Evolutionary conservation across 2,888 invertebrate genomes (phyloP).

Genomic region (Drosophila meridiana): DNA sequence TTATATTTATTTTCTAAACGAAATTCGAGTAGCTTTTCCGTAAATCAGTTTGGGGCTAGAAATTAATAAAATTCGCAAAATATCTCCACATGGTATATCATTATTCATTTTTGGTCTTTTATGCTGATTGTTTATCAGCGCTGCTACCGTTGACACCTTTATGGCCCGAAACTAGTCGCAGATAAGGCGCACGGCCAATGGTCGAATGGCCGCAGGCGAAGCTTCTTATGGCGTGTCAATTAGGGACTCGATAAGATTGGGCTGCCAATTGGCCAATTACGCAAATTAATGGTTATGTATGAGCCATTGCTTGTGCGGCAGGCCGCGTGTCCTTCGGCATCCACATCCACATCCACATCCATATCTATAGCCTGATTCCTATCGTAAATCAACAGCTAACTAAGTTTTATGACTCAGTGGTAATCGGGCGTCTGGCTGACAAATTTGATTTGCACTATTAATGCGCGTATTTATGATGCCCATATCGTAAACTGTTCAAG

Average conservation of each 20-base stretch:
- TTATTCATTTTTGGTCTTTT: background rate
- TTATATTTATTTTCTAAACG: background rate
- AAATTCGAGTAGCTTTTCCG: background rate
- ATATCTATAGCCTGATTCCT: background rate
- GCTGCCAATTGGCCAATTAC: conserved; percentile 43
- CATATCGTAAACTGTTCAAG: conserved; percentile 9
- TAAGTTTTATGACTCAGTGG: conserved; percentile 26
- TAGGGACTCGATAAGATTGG: conserved; percentile 47
- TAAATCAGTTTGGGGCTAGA: conserved; percentile 53
- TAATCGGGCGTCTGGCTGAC: conserved; percentile 30
- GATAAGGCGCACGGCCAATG: conserved; percentile 17
- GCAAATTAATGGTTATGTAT: conserved; percentile 51
- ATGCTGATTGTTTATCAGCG: conserved; percentile 22
- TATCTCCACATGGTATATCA: background rate
- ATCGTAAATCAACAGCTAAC: conserved; percentile 39
- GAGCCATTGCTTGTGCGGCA: conserved; percentile 1
- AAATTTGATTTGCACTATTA: conserved; percentile 46
- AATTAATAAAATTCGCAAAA: conserved; percentile 22
- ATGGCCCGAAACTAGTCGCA: conserved; percentile 13
- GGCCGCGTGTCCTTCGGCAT: conserved; percentile 1
- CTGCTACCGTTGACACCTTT: conserved; percentile 37
- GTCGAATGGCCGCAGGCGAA: conserved; percentile 1
- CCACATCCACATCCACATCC: background rate
- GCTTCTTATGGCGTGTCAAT: conserved; percentile 27
- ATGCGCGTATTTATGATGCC: conserved; percentile 27